Evolutionary conservation across 2,888 invertebrate genomes (phyloP).

Genomic region (Cryptus armator): DNA sequence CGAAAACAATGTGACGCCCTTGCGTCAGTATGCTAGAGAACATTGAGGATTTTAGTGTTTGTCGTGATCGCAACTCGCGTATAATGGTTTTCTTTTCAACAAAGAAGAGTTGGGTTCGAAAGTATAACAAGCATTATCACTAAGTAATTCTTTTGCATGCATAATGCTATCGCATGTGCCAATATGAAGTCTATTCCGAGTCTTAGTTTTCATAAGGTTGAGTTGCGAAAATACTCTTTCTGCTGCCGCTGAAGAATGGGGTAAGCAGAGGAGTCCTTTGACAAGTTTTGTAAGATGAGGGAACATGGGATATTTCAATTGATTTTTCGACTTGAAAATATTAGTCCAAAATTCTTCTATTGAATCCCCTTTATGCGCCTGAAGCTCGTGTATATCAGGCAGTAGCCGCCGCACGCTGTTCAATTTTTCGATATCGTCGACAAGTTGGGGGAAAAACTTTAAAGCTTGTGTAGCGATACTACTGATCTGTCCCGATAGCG

Average conservation of each 20-base stretch:
- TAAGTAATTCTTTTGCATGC: conserved; percentile 39
- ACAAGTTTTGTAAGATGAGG: conserved; percentile 44
- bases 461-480: conserved; percentile 43
- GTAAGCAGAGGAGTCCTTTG: conserved; percentile 46
- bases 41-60: too few relatives aligned
- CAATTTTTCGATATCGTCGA: conserved; percentile 35
- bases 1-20: too few relatives aligned
- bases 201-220: conserved; percentile 41
- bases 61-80: too few relatives aligned
- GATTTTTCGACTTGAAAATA: conserved; percentile 26
- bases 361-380: conserved; percentile 5
- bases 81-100: too few relatives aligned
- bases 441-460: conserved; percentile 41
- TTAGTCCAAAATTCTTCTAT: conserved; percentile 48
- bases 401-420: conserved; percentile 52
- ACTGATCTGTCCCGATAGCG: conserved; percentile 29
- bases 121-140: conserved; percentile 31
- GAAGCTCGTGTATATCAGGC: conserved; percentile 38
- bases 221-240: conserved; percentile 40
- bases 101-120: not conserved
- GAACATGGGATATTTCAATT: conserved; percentile 43
- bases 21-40: too few relatives aligned
- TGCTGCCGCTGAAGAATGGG: conserved; percentile 48
- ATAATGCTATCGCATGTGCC: conserved; percentile 46
- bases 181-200: conserved; percentile 43